Conservation (phyloP, 2,113 vertebrate species). For the Cettia cetti region DNA sequence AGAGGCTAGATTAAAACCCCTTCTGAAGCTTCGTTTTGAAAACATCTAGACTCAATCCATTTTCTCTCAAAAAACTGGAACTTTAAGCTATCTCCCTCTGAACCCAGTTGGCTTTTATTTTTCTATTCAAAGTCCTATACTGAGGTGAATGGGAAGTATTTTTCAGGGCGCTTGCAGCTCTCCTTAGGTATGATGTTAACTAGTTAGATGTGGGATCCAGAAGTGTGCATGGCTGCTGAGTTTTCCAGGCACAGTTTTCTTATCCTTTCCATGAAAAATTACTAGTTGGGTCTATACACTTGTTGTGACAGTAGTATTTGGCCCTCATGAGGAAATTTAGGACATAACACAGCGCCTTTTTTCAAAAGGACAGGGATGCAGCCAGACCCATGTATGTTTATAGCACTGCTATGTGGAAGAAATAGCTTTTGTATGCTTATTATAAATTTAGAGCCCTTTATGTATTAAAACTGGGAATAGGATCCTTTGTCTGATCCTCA, state of each 20-base stretch:
- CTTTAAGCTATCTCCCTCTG: not conserved
- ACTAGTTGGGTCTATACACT: not conserved
- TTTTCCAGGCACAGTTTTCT: not conserved
- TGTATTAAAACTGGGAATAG: not conserved
- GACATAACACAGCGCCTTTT: not conserved
- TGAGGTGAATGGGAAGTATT: not conserved
- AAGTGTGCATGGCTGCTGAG: not conserved
- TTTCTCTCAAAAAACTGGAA: not conserved
- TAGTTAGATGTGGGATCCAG: not conserved
- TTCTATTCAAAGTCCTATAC: not conserved
- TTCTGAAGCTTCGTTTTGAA: not conserved
- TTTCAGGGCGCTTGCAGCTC: not conserved
- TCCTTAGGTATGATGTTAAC: fast-evolving
- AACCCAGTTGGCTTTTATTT: not conserved
- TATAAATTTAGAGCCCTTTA: not conserved
- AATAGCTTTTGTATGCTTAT: not conserved
- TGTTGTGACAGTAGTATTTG: not conserved
- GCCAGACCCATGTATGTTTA: fast-evolving
- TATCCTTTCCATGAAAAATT: not conserved
- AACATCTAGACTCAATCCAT: not conserved
- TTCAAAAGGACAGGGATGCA: not conserved
- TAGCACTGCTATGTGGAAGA: not conserved
- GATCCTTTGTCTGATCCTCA: not conserved
- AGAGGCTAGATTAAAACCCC: not conserved
- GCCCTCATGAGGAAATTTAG: not conserved